Base-by-base conservation (phyloP, 1,140 invertebrate species). In the Drosophila takahashii region DNA sequence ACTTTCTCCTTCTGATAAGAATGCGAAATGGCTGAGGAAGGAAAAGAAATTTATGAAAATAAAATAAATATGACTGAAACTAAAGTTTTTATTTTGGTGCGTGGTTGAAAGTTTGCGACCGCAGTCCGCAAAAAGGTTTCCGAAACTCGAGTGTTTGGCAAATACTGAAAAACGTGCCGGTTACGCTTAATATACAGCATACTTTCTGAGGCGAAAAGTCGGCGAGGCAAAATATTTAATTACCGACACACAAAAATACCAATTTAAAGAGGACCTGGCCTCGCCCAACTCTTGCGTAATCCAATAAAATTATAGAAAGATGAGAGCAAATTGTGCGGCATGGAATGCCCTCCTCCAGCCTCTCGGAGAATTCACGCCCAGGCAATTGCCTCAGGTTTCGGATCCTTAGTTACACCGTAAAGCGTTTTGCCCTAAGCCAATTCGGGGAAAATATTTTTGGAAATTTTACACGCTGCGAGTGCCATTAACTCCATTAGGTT, bases 401-500 rank as follows among this genome's bases (percentile, higher is more conserved):
- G 9, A 34, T n/a, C 15, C 48, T 16, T 44, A 42, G 48, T 27
- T 39, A 16, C n/a, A 5, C 36, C 34, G 7, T 11, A 41, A 61
- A 59, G 22, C 34, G 53, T 34, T 26, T 50, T 26, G 45, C 47
- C 11, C 51, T 65, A 27, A 34, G 56, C 60, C 60, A 65, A 72
- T 87, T 79, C 44, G 42, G 65, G 61, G 73, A 69, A 84, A 64
- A 78, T 65, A 59, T 70, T 78, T 81, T 75, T 60, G 57, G 47
- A 57, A 79, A 83, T 83, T 87, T 79, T 81, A 60, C 64, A 75
- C 64, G 48, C 47, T 56, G 56, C 75, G 45, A 81, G 59, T 59
- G 57, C 72, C 72, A 67, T 77, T 64, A 81, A 86, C 83, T 87
- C 60, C 73, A 77, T 81, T 80, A 81, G 57, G 72, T 69, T 85